Percentiles rank a stretch among this genome's conserved stretches.
Conservation (phyloP, 2,113 vertebrate species). For the Lagenorhynchus albirostris region DNA sequence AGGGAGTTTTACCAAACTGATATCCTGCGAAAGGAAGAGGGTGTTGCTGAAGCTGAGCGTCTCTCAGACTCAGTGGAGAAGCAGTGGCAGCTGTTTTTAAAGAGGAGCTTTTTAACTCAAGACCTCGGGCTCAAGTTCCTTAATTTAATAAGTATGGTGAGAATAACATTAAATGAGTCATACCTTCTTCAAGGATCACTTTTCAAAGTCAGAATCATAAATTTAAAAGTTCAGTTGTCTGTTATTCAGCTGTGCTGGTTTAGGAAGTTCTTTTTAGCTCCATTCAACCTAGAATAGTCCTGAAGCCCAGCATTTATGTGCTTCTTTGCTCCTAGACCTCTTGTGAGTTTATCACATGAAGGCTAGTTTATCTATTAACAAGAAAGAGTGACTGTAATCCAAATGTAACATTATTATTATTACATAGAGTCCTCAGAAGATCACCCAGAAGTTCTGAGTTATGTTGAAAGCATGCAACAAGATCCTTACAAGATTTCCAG, state of each 20-base stretch:
- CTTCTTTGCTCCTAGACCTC: neutral
- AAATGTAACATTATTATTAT: neutral
- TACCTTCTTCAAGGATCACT: neutral
- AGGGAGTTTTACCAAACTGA: constrained; percentile 81
- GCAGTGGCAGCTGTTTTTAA: constrained; percentile 84
- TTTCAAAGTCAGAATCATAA: constrained; percentile 29
- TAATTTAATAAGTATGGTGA: constrained; percentile 85
- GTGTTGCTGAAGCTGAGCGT: constrained; percentile 43
- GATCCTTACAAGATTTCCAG: neutral
- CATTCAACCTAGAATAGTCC: neutral
- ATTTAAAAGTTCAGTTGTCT: neutral
- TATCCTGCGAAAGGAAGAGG: constrained; percentile 50
- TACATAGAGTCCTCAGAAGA: neutral
- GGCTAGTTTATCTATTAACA: neutral
- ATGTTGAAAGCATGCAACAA: neutral
- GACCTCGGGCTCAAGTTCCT: constrained; percentile 84
- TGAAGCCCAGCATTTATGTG: neutral
- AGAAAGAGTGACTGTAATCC: neutral
- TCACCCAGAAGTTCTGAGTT: neutral
- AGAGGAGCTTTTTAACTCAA: constrained; percentile 84
- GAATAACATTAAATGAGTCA: constrained; percentile 42
- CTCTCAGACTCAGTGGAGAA: constrained; percentile 74
- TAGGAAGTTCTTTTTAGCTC: neutral
- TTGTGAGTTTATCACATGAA: neutral
- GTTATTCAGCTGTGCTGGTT: neutral